Evolutionary conservation across 2,113 vertebrate species (phyloP).

Genomic region (Eleginops maclovinus): DNA sequence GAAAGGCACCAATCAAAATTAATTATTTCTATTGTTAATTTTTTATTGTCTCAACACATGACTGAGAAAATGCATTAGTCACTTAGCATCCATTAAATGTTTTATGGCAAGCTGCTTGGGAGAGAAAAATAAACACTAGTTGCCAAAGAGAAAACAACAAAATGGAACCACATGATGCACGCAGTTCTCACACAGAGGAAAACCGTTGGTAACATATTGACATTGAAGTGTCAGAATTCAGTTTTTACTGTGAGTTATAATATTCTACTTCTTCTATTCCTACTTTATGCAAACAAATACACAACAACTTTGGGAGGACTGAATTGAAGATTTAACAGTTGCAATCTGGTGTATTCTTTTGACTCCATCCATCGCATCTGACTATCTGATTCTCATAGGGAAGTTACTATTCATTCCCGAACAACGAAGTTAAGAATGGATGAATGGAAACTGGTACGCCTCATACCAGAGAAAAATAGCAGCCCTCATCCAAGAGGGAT

Average conservation of each 20-base stretch:
- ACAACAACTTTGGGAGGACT: background rate
- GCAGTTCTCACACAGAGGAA: conserved; percentile 24
- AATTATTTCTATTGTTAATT: conserved; percentile 91
- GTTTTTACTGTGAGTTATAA: background rate
- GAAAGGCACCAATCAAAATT: conserved; percentile 91
- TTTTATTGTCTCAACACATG: conserved; percentile 88
- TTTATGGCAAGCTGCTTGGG: conserved; percentile 87
- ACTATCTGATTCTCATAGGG: background rate
- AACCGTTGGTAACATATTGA: background rate
- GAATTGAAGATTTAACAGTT: background rate
- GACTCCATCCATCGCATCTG: background rate
- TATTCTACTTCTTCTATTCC: too few relatives aligned
- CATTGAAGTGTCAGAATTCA: background rate
- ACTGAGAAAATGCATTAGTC: conserved; percentile 93
- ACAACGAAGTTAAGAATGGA: background rate
- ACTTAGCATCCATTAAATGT: conserved; percentile 89
- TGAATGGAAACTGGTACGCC: background rate
- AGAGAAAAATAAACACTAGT: conserved; percentile 68
- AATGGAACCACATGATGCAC: conserved; percentile 49
- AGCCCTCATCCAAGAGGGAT: background rate
- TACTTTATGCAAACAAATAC: background rate
- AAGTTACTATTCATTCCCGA: background rate
- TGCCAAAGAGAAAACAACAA: conserved; percentile 70
- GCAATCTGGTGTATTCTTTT: background rate
- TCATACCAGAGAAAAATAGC: background rate